A percentile compares a stretch with the other conserved stretches of the same genome.
Evolutionary conservation across 2,888 invertebrate species (phyloP).

Genomic region (Tanypteryx hageni): DNA sequence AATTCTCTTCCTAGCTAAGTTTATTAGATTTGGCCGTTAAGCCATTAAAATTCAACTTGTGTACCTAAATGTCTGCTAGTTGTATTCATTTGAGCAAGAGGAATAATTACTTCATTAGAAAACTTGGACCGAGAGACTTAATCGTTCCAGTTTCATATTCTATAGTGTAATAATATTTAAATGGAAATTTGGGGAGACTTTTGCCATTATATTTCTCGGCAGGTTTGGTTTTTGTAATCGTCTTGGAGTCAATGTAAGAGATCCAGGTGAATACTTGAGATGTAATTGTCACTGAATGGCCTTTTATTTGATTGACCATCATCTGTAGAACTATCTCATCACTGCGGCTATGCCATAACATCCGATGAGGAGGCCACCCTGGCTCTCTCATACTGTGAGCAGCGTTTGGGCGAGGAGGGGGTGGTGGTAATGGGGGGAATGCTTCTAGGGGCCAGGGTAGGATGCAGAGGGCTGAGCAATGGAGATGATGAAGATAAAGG

Average conservation of each 20-base stretch:
- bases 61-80: too few relatives aligned
- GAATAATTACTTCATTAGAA: too few relatives aligned
- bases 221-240: neutral
- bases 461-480: constrained; percentile 73
- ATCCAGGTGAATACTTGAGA: constrained; percentile 3
- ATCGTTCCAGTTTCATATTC: too few relatives aligned
- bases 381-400: constrained; percentile 58
- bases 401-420: constrained; percentile 53
- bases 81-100: too few relatives aligned
- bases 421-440: constrained; percentile 47
- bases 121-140: too few relatives aligned
- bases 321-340: constrained; percentile 52
- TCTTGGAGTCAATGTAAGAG: constrained; percentile 41
- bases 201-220: too few relatives aligned
- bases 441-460: constrained; percentile 70
- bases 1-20: too few relatives aligned
- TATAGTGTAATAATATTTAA: too few relatives aligned
- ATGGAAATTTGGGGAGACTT: too few relatives aligned
- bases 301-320: constrained; percentile 36
- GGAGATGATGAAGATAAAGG: constrained; percentile 45
- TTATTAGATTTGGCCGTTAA: too few relatives aligned
- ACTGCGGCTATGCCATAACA: constrained; percentile 57
- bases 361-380: constrained; percentile 54
- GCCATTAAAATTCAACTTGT: too few relatives aligned
- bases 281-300: constrained; percentile 8